Evolutionary conservation across 1,140 invertebrate species (phyloP), one percentile per base, ranked within the genome.

Genomic region (Drosophila subpulchrella): DNA sequence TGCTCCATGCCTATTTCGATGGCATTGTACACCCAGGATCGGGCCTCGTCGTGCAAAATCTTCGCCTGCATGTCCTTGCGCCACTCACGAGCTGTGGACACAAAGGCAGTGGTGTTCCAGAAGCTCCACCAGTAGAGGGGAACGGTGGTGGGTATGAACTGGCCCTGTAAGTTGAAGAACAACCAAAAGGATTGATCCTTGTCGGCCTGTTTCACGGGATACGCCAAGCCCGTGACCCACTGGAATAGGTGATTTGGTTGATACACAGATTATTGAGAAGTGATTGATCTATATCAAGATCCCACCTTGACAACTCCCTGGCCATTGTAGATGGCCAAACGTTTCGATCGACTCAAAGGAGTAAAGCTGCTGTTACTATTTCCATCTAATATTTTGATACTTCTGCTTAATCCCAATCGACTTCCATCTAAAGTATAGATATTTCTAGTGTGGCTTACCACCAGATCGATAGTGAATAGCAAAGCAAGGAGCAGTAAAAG

Each of bases 61-160:
- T 77, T 88, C 0, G 41, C n/a, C 27, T 89, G 58, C 63, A 88
- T 56, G 1, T 73, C 84, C 47, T 78, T 84, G 47, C 83, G 88
- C 44, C 77, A 53, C 46, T 81, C 79, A 7, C 90, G 85, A 6
- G 89, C 90, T 0, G 80, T 89, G 24, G 79, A 83, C 8, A 88
- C 90, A 58, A 91, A 91, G 17, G 80, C 27, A 0, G 75, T 70
- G 27, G 90, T 88, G 39, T 91, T 91, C 78, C 81, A 91, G 13
- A 85, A 89, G n/a, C 90, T 90, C 90, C 90, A 91, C 86, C 86
- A 91, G 27, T 86, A 91, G 2, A 91, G 11, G 0, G 90, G 90
- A 42, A 78, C 68, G 0, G 74, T 63, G 7, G 81, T 81, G 24
- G 81, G 81, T 6, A 72, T 30, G 53, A 74, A 91, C 51, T 89